A percentile compares a stretch with the other conserved stretches of the same genome.
Evolutionary conservation across 2,888 invertebrate species (phyloP).

Genomic region (Rotaria macrura): DNA sequence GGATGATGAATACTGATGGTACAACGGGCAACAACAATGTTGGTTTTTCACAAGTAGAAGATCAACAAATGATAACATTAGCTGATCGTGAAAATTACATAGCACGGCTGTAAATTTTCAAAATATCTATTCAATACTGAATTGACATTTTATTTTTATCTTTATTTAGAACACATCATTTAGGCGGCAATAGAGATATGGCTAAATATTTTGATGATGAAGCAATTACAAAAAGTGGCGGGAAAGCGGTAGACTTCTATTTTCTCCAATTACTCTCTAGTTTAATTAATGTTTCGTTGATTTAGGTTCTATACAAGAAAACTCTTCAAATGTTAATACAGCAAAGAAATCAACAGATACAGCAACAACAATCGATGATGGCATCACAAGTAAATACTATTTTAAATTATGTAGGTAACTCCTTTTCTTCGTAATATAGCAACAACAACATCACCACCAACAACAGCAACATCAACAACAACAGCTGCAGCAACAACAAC

Average conservation of each 20-base stretch:
- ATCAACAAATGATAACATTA: slow-evolving; percentile 14
- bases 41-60: neutral
- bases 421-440: too few species aligned
- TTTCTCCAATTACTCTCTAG: too few species aligned
- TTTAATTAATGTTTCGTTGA: neutral
- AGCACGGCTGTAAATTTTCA: neutral
- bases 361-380: neutral
- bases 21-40: neutral
- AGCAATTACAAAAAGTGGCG: neutral
- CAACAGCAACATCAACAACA: too few species aligned
- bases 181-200: neutral
- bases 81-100: neutral
- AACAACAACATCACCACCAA: too few species aligned
- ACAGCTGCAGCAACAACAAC: neutral
- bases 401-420: neutral
- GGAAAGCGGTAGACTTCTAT: neutral
- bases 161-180: neutral
- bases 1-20: neutral
- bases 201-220: neutral
- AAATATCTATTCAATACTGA: too few species aligned
- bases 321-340: neutral
- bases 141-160: too few species aligned
- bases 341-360: neutral
- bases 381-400: neutral
- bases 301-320: neutral